phyloP scores from a whole-genome alignment of 1,140 invertebrate genomes.

The Brachionus koreanus region DNA sequence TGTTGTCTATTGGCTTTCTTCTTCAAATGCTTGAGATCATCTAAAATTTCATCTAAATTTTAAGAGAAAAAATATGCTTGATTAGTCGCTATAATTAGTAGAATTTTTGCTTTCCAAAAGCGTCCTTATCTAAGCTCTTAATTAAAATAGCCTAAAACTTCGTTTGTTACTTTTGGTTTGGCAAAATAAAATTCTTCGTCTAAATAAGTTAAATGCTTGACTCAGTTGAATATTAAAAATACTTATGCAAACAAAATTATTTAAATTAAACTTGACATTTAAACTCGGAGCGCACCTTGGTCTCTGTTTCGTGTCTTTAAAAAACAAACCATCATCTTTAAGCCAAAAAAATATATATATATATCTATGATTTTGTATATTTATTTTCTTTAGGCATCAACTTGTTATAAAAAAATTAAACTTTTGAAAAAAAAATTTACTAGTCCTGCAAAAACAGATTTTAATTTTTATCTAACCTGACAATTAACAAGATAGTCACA shows the following conservation, averaged over 20 bases:
- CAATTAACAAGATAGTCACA: too few species aligned
- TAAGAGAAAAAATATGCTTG: background rate
- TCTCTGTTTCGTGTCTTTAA: background rate
- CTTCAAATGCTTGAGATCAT: constrained; percentile 1
- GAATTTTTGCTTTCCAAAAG: background rate
- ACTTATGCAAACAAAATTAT: background rate
- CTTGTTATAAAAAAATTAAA: too few species aligned
- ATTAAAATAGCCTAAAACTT: background rate
- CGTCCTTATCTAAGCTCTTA: background rate
- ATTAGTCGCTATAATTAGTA: background rate
- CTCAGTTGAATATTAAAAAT: background rate
- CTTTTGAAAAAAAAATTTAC: too few species aligned
- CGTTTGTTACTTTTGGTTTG: background rate
- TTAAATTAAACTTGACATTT: constrained; percentile 10
- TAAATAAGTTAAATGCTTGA: background rate
- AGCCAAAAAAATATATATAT: background rate
- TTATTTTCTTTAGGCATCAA: background rate
- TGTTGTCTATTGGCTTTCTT: background rate
- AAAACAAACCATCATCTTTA: background rate
- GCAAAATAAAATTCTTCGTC: constrained; percentile 1
- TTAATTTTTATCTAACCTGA: too few species aligned
- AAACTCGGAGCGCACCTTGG: background rate
- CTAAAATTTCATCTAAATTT: background rate
- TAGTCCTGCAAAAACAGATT: too few species aligned
- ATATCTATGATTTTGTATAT: too few species aligned